Evolutionary conservation across 2,113 vertebrate genomes (phyloP), one percentile per base, ranked within the genome.

Genomic region (Oncorhynchus keta): DNA sequence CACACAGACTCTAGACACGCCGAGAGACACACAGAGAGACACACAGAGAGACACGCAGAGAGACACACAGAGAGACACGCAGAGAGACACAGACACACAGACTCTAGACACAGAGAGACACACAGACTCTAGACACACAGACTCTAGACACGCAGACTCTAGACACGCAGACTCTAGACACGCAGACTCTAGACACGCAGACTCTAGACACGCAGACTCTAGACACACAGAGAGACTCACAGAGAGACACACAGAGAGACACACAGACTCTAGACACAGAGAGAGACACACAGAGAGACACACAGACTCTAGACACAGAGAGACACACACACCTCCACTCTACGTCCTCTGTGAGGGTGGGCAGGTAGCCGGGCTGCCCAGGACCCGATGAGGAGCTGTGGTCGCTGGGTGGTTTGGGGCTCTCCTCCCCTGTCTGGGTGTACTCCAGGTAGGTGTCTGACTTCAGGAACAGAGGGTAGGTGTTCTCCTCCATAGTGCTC

Each of bases 381-480:
- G 28, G 28, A 28, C 95, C 97, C 0, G 96, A 96, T 14, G 95
- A 95, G 0, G 96, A 95, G 90, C 95, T 96, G 16, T 95, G 97
- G 87, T 97, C 96, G 0, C 93, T 95, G 76, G 89, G 86, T 75
- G 94, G 93, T 90, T 97, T 96, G 5, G 97, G 97, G 85, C 97
- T 98, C 91, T 98, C 97, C 49, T 95, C 94, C 83, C 97, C 97
- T 48, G 95, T 95, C 87, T 96, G 93, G 0, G 96, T 95, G 88
- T 96, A 97, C 72, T 96, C 95, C 93, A 99, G 92, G 90, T 98
- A 99, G 89, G 97, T 93, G 89, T 99, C 96, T 0, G 98, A 99
- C 90, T 97, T 98, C 55, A 99, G 96, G 86, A 99, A 99, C 72
- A 96, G 91, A n/a, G 97, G 98, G 83, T 99, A 99, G 28, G 95